Evolutionary conservation across 2,888 invertebrate species (phyloP).

Genomic region (Dichetophora obliterata): DNA sequence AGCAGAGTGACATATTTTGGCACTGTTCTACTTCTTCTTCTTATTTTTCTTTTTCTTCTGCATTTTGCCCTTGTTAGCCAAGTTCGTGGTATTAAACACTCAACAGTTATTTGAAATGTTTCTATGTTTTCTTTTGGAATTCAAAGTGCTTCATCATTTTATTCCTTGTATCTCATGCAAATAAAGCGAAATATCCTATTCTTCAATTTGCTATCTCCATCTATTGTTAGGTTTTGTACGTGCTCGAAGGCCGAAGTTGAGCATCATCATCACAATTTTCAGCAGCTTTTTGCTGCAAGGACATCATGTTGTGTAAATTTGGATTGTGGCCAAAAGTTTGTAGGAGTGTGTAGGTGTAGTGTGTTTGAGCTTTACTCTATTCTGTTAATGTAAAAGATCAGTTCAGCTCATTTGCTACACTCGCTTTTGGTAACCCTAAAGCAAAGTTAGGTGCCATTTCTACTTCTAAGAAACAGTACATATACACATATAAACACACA

Average conservation of each 20-base stretch:
- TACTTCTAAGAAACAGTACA: too few species aligned
- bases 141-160: not conserved
- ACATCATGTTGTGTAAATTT: constrained; percentile 20
- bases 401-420: not conserved
- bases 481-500: too few species aligned
- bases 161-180: not conserved
- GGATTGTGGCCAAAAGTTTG: constrained; percentile 29
- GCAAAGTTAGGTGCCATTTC: too few species aligned
- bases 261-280: not conserved
- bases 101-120: constrained; percentile 7
- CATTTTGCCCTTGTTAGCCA: not conserved
- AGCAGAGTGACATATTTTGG: not conserved
- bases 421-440: too few species aligned
- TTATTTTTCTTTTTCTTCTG: not conserved
- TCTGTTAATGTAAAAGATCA: not conserved
- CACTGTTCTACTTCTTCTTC: not conserved
- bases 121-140: not conserved
- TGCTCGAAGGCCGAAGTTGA: not conserved
- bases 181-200: not conserved
- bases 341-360: too few species aligned
- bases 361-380: not conserved
- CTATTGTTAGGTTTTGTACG: not conserved
- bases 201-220: not conserved
- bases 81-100: constrained; percentile 5
- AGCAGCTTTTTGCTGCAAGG: not conserved